Evolutionary conservation across 1,140 invertebrate species (phyloP).

Genomic region (Euwallacea similis): DNA sequence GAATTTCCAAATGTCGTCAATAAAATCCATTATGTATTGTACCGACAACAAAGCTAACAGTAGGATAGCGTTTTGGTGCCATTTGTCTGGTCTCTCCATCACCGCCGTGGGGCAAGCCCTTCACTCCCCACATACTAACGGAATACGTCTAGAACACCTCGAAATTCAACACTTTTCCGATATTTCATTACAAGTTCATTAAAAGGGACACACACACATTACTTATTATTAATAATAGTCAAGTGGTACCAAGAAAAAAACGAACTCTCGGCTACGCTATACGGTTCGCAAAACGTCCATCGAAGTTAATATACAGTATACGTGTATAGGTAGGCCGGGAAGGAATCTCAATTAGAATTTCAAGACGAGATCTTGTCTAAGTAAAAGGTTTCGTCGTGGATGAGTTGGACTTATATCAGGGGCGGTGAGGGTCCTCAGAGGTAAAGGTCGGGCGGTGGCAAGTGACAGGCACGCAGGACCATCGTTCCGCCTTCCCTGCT

Average conservation of each 20-base stretch:
- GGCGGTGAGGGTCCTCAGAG: constrained; percentile 45
- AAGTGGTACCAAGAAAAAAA: constrained; percentile 11
- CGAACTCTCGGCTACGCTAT: not conserved
- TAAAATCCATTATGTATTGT: too few species aligned
- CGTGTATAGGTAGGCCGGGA: constrained; percentile 38
- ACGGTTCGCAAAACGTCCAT: constrained; percentile 20
- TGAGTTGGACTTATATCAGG: constrained; percentile 45
- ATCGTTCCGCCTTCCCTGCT: constrained; percentile 47
- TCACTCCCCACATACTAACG: too few species aligned
- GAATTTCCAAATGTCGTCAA: too few species aligned
- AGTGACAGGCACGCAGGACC: constrained; percentile 51
- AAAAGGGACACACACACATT: too few species aligned
- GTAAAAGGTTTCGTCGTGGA: constrained; percentile 46
- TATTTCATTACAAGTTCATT: too few species aligned
- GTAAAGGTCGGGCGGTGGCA: constrained; percentile 50
- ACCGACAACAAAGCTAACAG: too few species aligned
- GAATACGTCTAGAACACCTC: too few species aligned
- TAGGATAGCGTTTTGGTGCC: too few species aligned
- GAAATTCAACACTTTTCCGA: too few species aligned
- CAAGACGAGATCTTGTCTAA: constrained; percentile 46
- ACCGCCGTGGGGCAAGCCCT: too few species aligned
- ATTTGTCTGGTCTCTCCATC: too few species aligned
- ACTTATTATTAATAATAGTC: not conserved
- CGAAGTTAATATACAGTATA: constrained; percentile 24
- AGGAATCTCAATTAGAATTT: constrained; percentile 52